phyloP scores from a whole-genome alignment of 2,888 invertebrate species.

The Malthinus flaveolus region DNA sequence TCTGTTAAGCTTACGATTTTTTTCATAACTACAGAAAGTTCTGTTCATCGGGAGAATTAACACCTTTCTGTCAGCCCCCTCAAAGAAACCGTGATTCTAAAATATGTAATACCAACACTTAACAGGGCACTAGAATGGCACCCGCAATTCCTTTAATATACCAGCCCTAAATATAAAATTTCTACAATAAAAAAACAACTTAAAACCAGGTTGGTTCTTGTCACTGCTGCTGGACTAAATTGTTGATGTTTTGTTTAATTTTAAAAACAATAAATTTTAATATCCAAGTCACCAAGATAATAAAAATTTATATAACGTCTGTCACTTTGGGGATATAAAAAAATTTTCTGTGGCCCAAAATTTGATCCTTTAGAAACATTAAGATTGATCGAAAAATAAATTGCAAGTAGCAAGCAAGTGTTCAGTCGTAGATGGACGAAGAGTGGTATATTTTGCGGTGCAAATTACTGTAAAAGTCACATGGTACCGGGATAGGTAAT shows the following conservation, averaged over 20 bases:
- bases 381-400: slow-evolving; percentile 11
- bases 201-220: too few species aligned
- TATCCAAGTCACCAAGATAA: slow-evolving; percentile 34
- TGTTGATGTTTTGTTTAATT: background rate
- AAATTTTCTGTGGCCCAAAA: slow-evolving; percentile 28
- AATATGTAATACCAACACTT: too few species aligned
- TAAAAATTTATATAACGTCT: slow-evolving; percentile 35
- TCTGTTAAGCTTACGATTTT: too few species aligned
- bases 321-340: slow-evolving; percentile 28
- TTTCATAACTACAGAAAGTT: too few species aligned
- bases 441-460: slow-evolving; percentile 6
- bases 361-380: slow-evolving; percentile 9
- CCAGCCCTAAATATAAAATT: too few species aligned
- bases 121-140: too few species aligned
- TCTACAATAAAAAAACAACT: too few species aligned
- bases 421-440: slow-evolving; percentile 22
- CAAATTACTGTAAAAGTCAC: slow-evolving; percentile 19
- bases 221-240: too few species aligned
- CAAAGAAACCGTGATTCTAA: too few species aligned
- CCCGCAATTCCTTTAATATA: too few species aligned
- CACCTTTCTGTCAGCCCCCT: too few species aligned
- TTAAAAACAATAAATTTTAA: slow-evolving; percentile 14
- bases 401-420: slow-evolving; percentile 11
- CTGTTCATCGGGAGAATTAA: too few species aligned
- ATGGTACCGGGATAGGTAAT: slow-evolving; percentile 7